These are phyloP conservation scores for Elysia crispata DNA, from an alignment of 2,888 invertebrate species.

Conservation along the genomic window DNA sequence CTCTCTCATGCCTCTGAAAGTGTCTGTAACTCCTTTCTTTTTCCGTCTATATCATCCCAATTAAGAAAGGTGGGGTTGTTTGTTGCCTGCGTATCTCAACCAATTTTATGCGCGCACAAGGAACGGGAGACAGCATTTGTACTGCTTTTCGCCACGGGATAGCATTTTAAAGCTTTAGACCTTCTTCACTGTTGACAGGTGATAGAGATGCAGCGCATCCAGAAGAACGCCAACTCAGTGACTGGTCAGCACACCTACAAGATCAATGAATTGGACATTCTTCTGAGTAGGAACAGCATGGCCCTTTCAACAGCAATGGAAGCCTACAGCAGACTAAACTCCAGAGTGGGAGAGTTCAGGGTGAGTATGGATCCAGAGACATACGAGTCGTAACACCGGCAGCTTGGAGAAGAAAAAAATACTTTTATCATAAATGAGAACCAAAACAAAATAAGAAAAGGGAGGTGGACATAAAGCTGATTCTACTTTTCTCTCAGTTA, in stretches of 20 bases:
- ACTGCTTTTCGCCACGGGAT: no score
- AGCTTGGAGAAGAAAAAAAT: no score
- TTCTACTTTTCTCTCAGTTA: no score
- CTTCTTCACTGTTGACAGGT: conserved; percentile 14
- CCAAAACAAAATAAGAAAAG: no score
- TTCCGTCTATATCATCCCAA: neutral
- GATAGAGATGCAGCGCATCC: conserved; percentile 26
- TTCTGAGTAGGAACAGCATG: conserved; percentile 7
- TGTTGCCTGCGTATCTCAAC: neutral
- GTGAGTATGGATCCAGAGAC: no score
- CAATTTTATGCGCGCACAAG: no score
- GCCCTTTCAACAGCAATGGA: conserved; percentile 24
- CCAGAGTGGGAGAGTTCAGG: conserved; percentile 31
- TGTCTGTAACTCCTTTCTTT: neutral
- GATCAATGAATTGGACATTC: conserved; percentile 30
- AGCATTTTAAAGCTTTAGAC: no score
- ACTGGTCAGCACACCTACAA: conserved; percentile 25
- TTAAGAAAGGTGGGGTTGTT: no score
- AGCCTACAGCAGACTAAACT: conserved; percentile 32
- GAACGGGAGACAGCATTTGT: no score
- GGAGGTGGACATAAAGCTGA: no score
- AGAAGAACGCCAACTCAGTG: conserved; percentile 21
- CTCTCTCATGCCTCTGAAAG: neutral
- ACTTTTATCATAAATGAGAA: no score
- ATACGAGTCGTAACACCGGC: no score